phyloP scores from a whole-genome alignment of 1,140 invertebrate genomes.

The Octopus bimaculoides region DNA sequence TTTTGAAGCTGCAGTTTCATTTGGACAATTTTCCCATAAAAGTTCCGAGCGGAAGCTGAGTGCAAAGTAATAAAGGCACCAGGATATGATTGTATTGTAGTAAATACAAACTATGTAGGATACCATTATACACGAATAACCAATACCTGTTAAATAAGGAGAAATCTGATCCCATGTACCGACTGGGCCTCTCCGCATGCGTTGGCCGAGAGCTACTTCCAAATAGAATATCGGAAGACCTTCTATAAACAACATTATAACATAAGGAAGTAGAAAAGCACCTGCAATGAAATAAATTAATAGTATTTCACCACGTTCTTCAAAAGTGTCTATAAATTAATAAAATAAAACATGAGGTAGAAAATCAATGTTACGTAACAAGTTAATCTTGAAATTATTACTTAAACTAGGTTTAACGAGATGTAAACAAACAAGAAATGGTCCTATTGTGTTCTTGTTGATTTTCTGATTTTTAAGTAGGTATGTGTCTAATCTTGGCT shows the following conservation, averaged over 20 bases:
- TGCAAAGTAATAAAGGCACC: conserved; percentile 90
- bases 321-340: background rate
- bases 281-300: conserved; percentile 56
- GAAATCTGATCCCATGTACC: conserved; percentile 45
- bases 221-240: conserved; percentile 59
- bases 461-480: too few relatives aligned
- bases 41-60: conserved; percentile 53
- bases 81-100: conserved; percentile 97
- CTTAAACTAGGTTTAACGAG: background rate
- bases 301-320: background rate
- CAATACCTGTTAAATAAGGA: conserved; percentile 69
- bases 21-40: conserved; percentile 15
- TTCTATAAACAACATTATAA: conserved; percentile 56
- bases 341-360: background rate
- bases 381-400: background rate
- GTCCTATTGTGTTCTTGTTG: too few relatives aligned
- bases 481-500: too few relatives aligned
- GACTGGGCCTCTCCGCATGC: conserved; percentile 39
- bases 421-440: background rate
- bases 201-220: conserved; percentile 58
- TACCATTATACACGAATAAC: conserved; percentile 93
- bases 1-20: conserved; percentile 16
- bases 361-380: too few relatives aligned
- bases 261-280: conserved; percentile 59
- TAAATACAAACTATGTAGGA: conserved; percentile 97